Base-by-base conservation (phyloP, 2,888 invertebrate species). In the Sipha maydis region DNA sequence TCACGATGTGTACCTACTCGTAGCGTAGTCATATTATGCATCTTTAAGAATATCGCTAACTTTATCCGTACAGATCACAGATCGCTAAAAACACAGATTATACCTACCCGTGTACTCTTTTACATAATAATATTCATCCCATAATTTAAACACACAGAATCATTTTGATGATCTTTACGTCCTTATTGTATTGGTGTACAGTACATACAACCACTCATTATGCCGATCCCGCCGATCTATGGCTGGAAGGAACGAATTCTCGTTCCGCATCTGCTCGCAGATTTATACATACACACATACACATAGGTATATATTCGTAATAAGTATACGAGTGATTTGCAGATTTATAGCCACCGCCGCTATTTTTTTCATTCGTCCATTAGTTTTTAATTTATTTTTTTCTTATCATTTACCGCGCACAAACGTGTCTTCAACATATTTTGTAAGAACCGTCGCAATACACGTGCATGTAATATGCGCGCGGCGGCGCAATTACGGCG, bases 191-290 rank as follows among this genome's bases (percentile, higher is more conserved):
- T 54, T 8, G 5, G 25, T 8, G 9, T 61, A 61, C 61, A 34
- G 25, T 61, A 25, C 25, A 61, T 5, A 54, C 28, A 78, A 25
- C 54, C 25, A 28, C 56, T 28, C 31, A 56, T 31, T 25, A 61
- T 34, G 56, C 54, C 31, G 11, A 34, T 34, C 21, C 31, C 78
- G 54, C 28, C 34, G 54, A 54, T 34, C 31, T 17, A 34, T 79
- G 4, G 79, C 79, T 34, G 56, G 34, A 34, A 79, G 79, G 79
- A 79, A 78, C 14, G 28, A 71, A 71, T 71, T 71, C 71, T 14
- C 31, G 71, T 71, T 71, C 31, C 31, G 71, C 31, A 71, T 71
- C 71, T 31, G 71, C 71, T 71, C 71, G 71, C 71, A 71, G 71
- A 28, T 28, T 71, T 17, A 28, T 14, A 48, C 48, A 4, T 11